phyloP scores from a whole-genome alignment of 2,797 vertebrate species.

The Delichon dasypus region DNA sequence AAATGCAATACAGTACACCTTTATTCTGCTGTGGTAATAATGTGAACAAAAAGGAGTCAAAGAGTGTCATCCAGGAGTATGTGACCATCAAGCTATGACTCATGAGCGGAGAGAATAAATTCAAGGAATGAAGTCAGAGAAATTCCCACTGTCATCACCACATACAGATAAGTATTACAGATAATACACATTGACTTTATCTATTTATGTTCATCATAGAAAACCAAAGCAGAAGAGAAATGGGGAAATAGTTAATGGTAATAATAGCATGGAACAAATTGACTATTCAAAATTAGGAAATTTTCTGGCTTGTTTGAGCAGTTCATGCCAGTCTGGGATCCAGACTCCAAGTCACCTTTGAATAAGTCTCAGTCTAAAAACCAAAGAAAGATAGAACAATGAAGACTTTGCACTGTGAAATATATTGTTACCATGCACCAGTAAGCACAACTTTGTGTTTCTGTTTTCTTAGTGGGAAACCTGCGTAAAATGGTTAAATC shows the following conservation, averaged over 20 bases:
- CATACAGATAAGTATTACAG: background rate
- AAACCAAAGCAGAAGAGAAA: background rate
- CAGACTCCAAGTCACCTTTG: background rate
- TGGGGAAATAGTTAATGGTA: background rate
- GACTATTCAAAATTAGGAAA: background rate
- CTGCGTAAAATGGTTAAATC: background rate
- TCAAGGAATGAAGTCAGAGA: background rate
- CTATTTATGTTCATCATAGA: background rate
- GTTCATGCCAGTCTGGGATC: background rate
- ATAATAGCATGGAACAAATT: background rate
- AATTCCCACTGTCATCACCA: background rate
- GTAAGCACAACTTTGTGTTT: background rate
- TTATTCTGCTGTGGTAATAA: background rate
- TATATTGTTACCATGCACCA: background rate
- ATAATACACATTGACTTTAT: too few species aligned
- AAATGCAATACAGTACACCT: background rate
- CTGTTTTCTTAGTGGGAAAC: background rate
- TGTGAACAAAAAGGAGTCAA: background rate
- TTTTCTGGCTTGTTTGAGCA: background rate
- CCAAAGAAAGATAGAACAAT: background rate
- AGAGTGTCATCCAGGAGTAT: background rate
- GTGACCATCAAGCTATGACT: background rate
- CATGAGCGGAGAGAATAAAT: background rate
- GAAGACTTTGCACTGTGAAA: background rate
- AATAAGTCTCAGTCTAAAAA: background rate